These are phyloP conservation scores for Sinonovacula constricta DNA, from an alignment of 1,140 invertebrate species.

Conservation along the genomic window DNA sequence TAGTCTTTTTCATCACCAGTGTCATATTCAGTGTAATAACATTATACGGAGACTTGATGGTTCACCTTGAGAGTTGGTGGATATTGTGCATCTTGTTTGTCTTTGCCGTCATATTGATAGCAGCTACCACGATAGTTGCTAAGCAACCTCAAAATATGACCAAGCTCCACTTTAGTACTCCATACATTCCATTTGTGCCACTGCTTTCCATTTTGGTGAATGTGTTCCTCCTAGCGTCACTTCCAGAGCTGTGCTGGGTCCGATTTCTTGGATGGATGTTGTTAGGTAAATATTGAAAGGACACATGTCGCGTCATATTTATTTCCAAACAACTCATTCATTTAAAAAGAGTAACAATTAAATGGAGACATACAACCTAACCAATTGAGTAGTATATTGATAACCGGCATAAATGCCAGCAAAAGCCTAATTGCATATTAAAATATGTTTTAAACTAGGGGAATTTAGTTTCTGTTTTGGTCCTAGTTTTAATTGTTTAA, in stretches of 20 bases:
- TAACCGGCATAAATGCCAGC: background rate
- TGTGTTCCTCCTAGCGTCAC: slow-evolving; percentile 70
- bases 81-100: slow-evolving; percentile 62
- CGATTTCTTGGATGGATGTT: slow-evolving; percentile 74
- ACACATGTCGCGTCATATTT: too few relatives aligned
- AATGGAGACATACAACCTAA: background rate
- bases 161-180: slow-evolving; percentile 70
- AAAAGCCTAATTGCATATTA: background rate
- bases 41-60: slow-evolving; percentile 82
- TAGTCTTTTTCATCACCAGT: slow-evolving; percentile 61
- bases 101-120: slow-evolving; percentile 61
- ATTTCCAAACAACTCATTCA: too few relatives aligned
- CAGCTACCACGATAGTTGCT: slow-evolving; percentile 61
- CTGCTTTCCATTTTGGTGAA: slow-evolving; percentile 69
- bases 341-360: background rate
- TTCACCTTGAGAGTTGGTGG: slow-evolving; percentile 84
- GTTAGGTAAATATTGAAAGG: slow-evolving; percentile 74
- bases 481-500: too few relatives aligned
- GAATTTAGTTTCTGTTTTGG: too few relatives aligned
- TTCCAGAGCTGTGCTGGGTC: slow-evolving; percentile 73
- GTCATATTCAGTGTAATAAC: slow-evolving; percentile 50
- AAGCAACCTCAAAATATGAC: slow-evolving; percentile 73
- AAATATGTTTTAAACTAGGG: background rate
- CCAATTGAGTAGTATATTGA: background rate
- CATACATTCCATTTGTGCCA: slow-evolving; percentile 75